These are phyloP conservation scores for Lasioglossum albipes DNA, from an alignment of 1,140 invertebrate species.

Conservation along the genomic window DNA sequence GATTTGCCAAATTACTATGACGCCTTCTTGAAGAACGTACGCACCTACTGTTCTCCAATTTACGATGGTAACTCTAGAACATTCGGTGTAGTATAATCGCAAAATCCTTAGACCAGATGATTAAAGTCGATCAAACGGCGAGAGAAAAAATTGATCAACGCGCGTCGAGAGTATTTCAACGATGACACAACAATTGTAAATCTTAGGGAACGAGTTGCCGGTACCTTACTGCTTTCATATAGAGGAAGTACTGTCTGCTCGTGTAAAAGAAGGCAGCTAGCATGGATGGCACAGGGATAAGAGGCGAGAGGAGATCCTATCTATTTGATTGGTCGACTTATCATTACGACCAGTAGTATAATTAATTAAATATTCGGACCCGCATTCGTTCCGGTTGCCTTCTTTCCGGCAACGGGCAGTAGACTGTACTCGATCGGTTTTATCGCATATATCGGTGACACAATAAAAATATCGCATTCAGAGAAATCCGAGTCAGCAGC, in stretches of 20 bases:
- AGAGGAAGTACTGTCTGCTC: no score
- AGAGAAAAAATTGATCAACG: not conserved
- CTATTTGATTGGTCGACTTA: no score
- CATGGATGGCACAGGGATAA: no score
- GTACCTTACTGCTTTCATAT: not conserved
- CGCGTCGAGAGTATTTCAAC: not conserved
- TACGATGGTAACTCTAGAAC: constrained; percentile 7
- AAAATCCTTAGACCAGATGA: not conserved
- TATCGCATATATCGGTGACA: constrained; percentile 2
- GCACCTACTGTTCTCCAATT: constrained; percentile 20
- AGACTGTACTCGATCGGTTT: not conserved
- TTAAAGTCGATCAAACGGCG: not conserved
- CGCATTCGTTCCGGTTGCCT: no score
- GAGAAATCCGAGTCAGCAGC: not conserved
- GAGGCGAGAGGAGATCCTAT: no score
- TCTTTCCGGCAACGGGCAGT: no score
- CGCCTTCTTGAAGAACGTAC: not conserved
- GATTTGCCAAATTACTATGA: constrained; percentile 13
- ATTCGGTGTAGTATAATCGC: constrained; percentile 1
- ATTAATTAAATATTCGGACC: no score
- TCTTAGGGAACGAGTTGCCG: not conserved
- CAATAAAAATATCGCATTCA: constrained; percentile 1
- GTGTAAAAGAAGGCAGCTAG: no score
- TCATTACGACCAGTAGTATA: no score
- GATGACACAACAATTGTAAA: not conserved